phyloP scores from a whole-genome alignment of 2,888 invertebrate species.

The Stegana nigrithorax region DNA sequence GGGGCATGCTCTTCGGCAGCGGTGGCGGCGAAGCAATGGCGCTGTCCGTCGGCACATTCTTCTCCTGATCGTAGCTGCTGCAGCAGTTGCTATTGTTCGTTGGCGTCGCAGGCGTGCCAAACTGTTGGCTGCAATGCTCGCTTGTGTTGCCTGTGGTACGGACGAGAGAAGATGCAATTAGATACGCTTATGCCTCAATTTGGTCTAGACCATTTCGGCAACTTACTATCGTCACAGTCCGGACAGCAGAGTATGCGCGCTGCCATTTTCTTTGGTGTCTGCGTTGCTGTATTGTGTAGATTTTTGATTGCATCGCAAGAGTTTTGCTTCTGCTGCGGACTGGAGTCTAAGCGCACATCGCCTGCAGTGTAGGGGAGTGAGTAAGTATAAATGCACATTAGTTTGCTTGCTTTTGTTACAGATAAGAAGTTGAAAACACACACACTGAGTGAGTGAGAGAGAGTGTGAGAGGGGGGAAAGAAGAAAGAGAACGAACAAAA shows the following conservation, averaged over 20 bases:
- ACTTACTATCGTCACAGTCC: constrained; percentile 63
- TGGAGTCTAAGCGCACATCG: constrained; percentile 37
- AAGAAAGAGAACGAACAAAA: no score
- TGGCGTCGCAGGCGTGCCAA: constrained; percentile 39
- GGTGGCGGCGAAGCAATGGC: background rate
- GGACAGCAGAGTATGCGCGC: constrained; percentile 60
- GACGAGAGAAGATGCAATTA: background rate
- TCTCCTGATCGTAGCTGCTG: background rate
- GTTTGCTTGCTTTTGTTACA: no score
- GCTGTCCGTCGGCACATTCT: background rate
- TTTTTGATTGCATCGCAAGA: background rate
- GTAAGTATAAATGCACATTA: background rate
- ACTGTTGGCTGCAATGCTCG: constrained; percentile 33
- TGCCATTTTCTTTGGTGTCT: constrained; percentile 35
- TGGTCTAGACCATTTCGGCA: constrained; percentile 28
- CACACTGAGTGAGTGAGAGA: no score
- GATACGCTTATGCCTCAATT: background rate
- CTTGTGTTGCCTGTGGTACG: constrained; percentile 33
- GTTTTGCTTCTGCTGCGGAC: background rate
- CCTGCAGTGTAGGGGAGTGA: constrained; percentile 34
- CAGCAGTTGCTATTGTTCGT: constrained; percentile 21
- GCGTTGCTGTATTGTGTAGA: background rate
- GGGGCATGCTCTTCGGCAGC: constrained; percentile 16
- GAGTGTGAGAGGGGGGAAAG: no score
- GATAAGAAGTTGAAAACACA: no score